Percentiles rank a stretch among this genome's conserved stretches.
phyloP scores from a whole-genome alignment of 2,113 vertebrate species.

The Anoura caudifer region DNA sequence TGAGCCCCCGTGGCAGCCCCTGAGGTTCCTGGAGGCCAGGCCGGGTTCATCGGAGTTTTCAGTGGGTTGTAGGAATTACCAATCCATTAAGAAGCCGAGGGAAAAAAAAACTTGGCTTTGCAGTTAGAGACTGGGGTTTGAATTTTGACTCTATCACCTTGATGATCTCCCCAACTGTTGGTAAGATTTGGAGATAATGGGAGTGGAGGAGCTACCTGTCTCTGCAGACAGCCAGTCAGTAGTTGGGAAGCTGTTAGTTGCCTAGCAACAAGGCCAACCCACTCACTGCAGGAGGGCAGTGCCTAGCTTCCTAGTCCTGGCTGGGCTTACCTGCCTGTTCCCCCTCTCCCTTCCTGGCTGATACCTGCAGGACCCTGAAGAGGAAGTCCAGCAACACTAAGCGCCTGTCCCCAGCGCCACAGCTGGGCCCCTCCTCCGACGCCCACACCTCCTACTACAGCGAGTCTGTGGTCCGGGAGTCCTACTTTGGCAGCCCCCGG shows the following conservation, averaged over 20 bases:
- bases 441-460: constrained; percentile 83
- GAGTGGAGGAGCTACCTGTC: not conserved
- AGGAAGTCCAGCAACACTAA: constrained; percentile 76
- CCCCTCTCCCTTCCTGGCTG: not conserved
- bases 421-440: constrained; percentile 66
- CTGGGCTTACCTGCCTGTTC: not conserved
- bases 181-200: not conserved
- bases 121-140: not conserved
- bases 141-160: not conserved
- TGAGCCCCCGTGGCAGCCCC: not conserved
- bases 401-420: constrained; percentile 66
- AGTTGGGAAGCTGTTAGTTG: not conserved
- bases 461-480: constrained; percentile 81
- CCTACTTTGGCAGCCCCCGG: constrained; percentile 79
- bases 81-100: not conserved
- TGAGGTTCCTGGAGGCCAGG: not conserved
- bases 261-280: constrained; percentile 4
- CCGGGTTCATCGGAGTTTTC: not conserved
- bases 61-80: not conserved
- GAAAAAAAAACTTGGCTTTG: not conserved
- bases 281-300: accelerated
- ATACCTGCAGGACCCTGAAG: constrained; percentile 62
- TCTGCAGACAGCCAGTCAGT: not conserved
- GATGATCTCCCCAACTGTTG: not conserved
- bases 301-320: not conserved